Conservation (phyloP, 2,888 invertebrate species). For the Chrysotoxum bicinctum region DNA sequence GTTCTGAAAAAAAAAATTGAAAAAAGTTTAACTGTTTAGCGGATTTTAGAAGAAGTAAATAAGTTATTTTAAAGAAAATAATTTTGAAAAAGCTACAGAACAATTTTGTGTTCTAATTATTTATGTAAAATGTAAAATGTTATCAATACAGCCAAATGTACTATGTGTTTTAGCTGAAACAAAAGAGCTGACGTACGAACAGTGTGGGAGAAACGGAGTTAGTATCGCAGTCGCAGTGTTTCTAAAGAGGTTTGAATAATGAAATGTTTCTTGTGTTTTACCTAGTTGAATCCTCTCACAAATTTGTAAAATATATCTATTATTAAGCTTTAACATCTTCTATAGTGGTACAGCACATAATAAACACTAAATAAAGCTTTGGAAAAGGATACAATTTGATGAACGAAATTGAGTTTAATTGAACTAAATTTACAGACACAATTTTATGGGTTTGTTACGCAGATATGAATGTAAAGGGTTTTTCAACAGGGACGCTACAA, state of each 20-base stretch:
- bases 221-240: neutral
- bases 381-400: too few species aligned
- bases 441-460: too few species aligned
- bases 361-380: too few species aligned
- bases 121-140: neutral
- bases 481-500: too few species aligned
- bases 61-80: neutral
- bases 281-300: too few species aligned
- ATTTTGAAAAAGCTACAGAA: neutral
- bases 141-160: neutral
- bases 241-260: neutral
- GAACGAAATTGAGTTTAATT: too few species aligned
- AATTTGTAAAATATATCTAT: too few species aligned
- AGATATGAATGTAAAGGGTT: too few species aligned
- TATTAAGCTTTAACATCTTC: too few species aligned
- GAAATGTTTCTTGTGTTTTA: neutral
- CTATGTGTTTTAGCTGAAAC: neutral
- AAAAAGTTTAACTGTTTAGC: neutral
- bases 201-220: neutral
- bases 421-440: too few species aligned
- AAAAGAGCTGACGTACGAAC: constrained; percentile 9
- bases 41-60: neutral
- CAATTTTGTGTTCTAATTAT: neutral
- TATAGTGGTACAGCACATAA: too few species aligned
- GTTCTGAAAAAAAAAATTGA: neutral